Base-by-base conservation (phyloP, 2,113 vertebrate genomes). In the Cheirogaleus medius region DNA sequence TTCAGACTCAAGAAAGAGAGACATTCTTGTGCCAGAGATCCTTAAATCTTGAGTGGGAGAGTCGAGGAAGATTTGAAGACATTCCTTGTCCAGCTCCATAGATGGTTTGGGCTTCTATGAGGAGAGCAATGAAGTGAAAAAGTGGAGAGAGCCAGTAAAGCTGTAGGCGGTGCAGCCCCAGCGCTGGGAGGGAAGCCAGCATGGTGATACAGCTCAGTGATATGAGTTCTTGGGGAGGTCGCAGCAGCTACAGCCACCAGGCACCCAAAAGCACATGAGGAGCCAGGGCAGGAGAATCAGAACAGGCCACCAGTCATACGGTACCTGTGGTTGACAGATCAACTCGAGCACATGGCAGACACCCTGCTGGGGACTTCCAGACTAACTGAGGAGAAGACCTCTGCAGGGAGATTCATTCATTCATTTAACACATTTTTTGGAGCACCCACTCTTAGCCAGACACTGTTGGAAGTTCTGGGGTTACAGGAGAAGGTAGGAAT, bases 341-440 rank as follows among this genome's bases (percentile, higher is more conserved):
- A 10, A 87, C 60, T 84, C 27, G 74, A 92, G 54, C 86, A 90
- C 92, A 87, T 87, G 92, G 85, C 37, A 90, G 74, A 90, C 86
- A 95, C 58, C 37, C 60, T 56, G 85, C 68, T 83, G 93, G 97
- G 97, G 95, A 96, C 95, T 97, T 97, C 93, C 95, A 95, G 93
- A 18, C 52, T 64, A 91, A 29, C 4, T 23, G 86, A 80, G 52
- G 76, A 73, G 56, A 49, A 25, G 69, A 87, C 84, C 82, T 86
- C 95, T 84, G 47, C 63, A 34, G 76, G 60, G 54, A 90, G 37
- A 83, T 29, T 64, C 52, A 83, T n/a, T 73, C 95, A 89, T 47
- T 90, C 66, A 89, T 25, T 77, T 12, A n/a, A 60, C 76, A 47
- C 5, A 0, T 49, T 90, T 68, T 64, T 29, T 80, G 81, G 81